A percentile compares a stretch with the other conserved stretches of the same genome.
Conservation (phyloP, 2,797 vertebrate genomes). For the Argya squamiceps region DNA sequence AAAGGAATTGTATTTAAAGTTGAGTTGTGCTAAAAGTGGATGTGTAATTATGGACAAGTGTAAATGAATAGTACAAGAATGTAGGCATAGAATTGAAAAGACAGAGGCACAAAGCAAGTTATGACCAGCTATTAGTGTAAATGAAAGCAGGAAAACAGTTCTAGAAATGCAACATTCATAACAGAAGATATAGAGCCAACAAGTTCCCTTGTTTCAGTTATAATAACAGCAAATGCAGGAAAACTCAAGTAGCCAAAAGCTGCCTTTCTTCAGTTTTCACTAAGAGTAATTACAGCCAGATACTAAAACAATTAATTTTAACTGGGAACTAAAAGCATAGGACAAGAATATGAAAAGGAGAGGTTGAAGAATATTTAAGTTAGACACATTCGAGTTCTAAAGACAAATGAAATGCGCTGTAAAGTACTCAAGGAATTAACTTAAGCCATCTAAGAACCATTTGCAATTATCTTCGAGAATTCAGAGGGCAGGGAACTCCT, state of each 20-base stretch:
- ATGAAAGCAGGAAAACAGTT: not conserved
- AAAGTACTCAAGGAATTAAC: slow-evolving; percentile 50
- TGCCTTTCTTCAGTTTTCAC: not conserved
- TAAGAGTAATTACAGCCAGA: not conserved
- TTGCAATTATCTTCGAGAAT: slow-evolving; percentile 35
- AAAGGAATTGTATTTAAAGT: not conserved
- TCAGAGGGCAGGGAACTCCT: not conserved
- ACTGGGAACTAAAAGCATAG: not conserved
- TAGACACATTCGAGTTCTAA: not conserved
- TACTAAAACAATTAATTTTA: slow-evolving; percentile 29
- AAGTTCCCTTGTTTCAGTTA: not conserved
- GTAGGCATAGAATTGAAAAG: not conserved
- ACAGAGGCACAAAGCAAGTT: not conserved
- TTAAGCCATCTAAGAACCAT: slow-evolving; percentile 3
- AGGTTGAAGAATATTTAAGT: slow-evolving; percentile 13
- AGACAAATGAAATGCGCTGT: not conserved
- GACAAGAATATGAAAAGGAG: not conserved
- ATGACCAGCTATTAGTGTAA: not conserved
- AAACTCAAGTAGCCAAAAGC: not conserved
- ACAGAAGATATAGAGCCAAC: not conserved
- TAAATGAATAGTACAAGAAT: not conserved
- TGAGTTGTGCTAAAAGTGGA: not conserved
- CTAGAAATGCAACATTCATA: not conserved
- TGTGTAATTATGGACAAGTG: not conserved
- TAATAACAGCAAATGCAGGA: not conserved